Percentiles rank a stretch among this genome's conserved stretches.
Evolutionary conservation across 2,888 invertebrate species (phyloP).

Genomic region (Corbicula japonica): DNA sequence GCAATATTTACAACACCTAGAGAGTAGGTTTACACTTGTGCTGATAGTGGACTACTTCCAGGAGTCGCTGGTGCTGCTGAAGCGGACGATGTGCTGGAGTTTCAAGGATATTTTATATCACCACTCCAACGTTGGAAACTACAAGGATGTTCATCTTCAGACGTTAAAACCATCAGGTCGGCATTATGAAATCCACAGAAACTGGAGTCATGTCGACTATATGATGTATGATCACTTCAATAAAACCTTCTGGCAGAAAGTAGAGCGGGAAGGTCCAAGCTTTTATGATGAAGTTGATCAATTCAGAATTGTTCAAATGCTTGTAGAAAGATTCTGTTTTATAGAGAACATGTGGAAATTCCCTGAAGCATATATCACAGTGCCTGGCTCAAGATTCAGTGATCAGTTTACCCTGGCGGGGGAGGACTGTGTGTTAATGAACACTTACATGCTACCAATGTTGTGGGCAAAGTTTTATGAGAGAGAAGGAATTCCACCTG

Average conservation of each 20-base stretch:
- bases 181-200: constrained; percentile 71
- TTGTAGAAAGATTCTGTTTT: constrained; percentile 69
- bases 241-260: constrained; percentile 79
- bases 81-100: constrained; percentile 84
- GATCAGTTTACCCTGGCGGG: constrained; percentile 65
- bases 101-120: constrained; percentile 83
- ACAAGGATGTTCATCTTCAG: constrained; percentile 41
- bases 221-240: constrained; percentile 83
- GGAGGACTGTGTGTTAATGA: constrained; percentile 72
- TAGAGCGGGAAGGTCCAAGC: constrained; percentile 69
- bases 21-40: constrained; percentile 79
- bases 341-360: constrained; percentile 54
- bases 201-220: constrained; percentile 82
- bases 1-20: constrained; percentile 75
- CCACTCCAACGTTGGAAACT: constrained; percentile 71
- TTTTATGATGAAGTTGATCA: constrained; percentile 78
- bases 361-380: constrained; percentile 38
- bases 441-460: constrained; percentile 64
- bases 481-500: constrained; percentile 51
- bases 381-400: constrained; percentile 68
- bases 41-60: constrained; percentile 85
- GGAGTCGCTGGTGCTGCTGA: constrained; percentile 84
- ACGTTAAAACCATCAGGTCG: constrained; percentile 46
- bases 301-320: constrained; percentile 66
- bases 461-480: constrained; percentile 70